These are phyloP conservation scores for Nipponacmea schrenckii DNA, from an alignment of 2,888 invertebrate species.

Conservation along the genomic window DNA sequence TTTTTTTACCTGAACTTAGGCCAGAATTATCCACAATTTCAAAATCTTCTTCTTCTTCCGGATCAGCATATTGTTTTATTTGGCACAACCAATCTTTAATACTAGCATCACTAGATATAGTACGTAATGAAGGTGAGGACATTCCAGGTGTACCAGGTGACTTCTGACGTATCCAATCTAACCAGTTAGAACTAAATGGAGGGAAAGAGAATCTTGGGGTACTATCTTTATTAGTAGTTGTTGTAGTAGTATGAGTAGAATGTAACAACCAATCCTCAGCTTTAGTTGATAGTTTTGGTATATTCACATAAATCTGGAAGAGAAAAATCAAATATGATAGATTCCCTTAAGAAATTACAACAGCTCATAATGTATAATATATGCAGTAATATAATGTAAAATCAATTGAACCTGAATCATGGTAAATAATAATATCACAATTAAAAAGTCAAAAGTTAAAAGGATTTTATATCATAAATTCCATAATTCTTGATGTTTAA, in stretches of 20 bases:
- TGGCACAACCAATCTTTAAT: slow-evolving; percentile 62
- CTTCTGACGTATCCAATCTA: slow-evolving; percentile 32
- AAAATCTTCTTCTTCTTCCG: slow-evolving; percentile 61
- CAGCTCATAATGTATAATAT: too few relatives aligned
- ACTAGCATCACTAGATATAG: slow-evolving; percentile 44
- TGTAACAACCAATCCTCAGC: slow-evolving; percentile 57
- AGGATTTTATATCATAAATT: too few relatives aligned
- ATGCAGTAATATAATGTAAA: too few relatives aligned
- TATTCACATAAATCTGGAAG: slow-evolving; percentile 51
- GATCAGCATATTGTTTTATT: slow-evolving; percentile 55
- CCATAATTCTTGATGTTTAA: too few relatives aligned
- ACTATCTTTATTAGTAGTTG: slow-evolving; percentile 26
- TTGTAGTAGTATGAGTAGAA: slow-evolving; percentile 30
- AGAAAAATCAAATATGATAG: slow-evolving; percentile 1
- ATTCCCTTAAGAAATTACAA: background rate
- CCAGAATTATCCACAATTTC: slow-evolving; percentile 51
- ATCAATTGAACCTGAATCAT: too few relatives aligned
- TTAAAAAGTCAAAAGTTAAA: too few relatives aligned
- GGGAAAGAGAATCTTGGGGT: slow-evolving; percentile 37
- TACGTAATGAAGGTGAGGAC: slow-evolving; percentile 11
- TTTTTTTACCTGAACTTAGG: slow-evolving; percentile 3
- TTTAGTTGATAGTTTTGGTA: slow-evolving; percentile 50
- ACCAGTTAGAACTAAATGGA: slow-evolving; percentile 32
- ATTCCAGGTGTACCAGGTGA: background rate
- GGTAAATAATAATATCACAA: too few relatives aligned